phyloP scores from a whole-genome alignment of 2,888 invertebrate species.

The Chrysodeixis includens region DNA sequence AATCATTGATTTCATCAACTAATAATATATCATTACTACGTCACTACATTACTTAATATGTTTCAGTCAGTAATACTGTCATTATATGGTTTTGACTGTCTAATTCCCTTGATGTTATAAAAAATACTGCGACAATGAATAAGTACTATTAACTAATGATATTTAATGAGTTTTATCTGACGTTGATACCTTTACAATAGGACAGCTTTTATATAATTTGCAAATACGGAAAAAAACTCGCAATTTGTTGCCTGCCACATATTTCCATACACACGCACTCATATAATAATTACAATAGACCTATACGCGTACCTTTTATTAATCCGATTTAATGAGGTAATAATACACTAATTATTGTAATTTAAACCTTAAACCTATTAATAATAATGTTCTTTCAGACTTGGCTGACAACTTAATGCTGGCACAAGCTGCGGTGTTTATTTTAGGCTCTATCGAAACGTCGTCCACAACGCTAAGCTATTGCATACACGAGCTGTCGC shows the following conservation, averaged over 20 bases:
- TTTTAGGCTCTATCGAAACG: constrained; percentile 79
- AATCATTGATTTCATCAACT: background rate
- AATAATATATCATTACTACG: background rate
- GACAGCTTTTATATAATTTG: too few relatives aligned
- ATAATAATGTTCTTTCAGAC: constrained; percentile 61
- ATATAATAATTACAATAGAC: too few relatives aligned
- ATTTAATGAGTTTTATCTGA: too few relatives aligned
- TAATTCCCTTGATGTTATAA: background rate
- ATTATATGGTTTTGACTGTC: background rate
- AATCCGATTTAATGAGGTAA: too few relatives aligned
- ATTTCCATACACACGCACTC: too few relatives aligned
- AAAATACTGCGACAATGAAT: background rate
- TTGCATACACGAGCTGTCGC: constrained; percentile 74
- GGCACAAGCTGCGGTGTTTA: constrained; percentile 79
- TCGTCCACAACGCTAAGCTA: constrained; percentile 74
- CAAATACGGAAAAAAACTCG: too few relatives aligned
- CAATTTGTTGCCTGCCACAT: too few relatives aligned
- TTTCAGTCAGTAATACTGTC: background rate
- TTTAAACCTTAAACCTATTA: too few relatives aligned
- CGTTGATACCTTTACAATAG: too few relatives aligned
- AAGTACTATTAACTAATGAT: too few relatives aligned
- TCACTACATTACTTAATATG: background rate
- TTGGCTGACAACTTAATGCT: constrained; percentile 77
- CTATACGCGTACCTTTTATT: too few relatives aligned
- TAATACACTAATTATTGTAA: too few relatives aligned